A percentile compares a stretch with the other conserved stretches of the same genome.
These are phyloP conservation scores for Thereva unica DNA, from an alignment of 2,888 invertebrate species.

Conservation along the genomic window DNA sequence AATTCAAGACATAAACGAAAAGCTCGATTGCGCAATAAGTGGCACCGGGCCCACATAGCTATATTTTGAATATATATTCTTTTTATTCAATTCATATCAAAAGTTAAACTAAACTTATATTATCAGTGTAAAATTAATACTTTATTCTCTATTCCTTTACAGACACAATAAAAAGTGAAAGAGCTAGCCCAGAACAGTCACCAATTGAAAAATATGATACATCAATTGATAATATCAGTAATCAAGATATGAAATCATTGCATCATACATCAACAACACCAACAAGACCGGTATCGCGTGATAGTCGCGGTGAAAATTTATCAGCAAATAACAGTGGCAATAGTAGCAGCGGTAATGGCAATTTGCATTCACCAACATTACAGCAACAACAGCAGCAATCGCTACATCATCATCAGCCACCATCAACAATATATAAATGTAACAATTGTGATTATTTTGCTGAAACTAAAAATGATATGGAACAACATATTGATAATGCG, in stretches of 20 bases:
- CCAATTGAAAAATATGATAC: constrained; percentile 57
- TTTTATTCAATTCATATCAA: too few relatives aligned
- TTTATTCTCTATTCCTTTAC: constrained; percentile 14
- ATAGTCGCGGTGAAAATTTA: constrained; percentile 49
- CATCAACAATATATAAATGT: constrained; percentile 53
- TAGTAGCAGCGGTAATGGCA: neutral
- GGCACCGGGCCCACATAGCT: too few relatives aligned
- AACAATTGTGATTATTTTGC: constrained; percentile 56
- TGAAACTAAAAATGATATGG: constrained; percentile 53
- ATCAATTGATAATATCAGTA: constrained; percentile 58
- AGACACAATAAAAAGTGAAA: constrained; percentile 43
- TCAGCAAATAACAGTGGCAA: constrained; percentile 51
- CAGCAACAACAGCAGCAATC: constrained; percentile 58
- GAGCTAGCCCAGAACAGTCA: constrained; percentile 41
- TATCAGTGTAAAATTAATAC: too few relatives aligned
- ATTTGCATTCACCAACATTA: constrained; percentile 40
- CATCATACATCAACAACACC: constrained; percentile 15
- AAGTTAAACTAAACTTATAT: too few relatives aligned
- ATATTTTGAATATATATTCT: too few relatives aligned
- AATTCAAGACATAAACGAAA: too few relatives aligned
- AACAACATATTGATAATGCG: constrained; percentile 49
- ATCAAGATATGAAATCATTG: neutral
- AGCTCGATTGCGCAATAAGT: too few relatives aligned
- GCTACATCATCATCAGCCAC: constrained; percentile 24
- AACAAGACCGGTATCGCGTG: constrained; percentile 22